Evolutionary conservation across 2,113 vertebrate genomes (phyloP).

Genomic region (Pedetes capensis): DNA sequence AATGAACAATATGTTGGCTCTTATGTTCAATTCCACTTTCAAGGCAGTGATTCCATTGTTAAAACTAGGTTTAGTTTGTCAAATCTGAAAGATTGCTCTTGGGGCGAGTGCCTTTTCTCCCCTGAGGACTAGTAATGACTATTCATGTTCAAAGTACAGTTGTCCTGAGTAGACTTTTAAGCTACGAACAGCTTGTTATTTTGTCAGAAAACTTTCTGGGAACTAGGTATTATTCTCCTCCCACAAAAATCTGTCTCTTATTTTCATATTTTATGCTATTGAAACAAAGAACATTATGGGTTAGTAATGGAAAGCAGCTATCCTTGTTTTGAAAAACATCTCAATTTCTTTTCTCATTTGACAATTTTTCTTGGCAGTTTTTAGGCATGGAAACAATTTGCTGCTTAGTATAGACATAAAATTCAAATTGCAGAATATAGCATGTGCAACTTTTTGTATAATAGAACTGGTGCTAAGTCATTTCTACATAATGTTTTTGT

Average conservation of each 20-base stretch:
- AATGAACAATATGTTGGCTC: conserved; percentile 26
- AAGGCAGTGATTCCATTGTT: conserved; percentile 45
- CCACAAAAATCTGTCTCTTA: conserved; percentile 18
- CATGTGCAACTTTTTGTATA: conserved; percentile 36
- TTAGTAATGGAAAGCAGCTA: conserved; percentile 52
- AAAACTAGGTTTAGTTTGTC: conserved; percentile 56
- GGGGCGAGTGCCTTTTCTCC: conserved; percentile 78
- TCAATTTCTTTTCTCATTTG: conserved; percentile 55
- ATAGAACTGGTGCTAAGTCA: conserved; percentile 64
- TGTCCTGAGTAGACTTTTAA: conserved; percentile 70
- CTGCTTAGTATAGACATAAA: conserved; percentile 46
- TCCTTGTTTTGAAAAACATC: conserved; percentile 18
- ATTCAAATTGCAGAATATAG: conserved; percentile 26
- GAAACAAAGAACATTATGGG: conserved; percentile 36
- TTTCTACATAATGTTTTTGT: conserved; percentile 59
- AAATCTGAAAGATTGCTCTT: conserved; percentile 46
- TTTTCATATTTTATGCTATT: conserved; percentile 69
- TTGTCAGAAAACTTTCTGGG: conserved; percentile 48
- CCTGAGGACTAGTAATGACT: conserved; percentile 55
- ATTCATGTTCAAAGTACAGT: conserved; percentile 72
- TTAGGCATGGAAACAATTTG: conserved; percentile 61
- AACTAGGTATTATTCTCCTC: conserved; percentile 44
- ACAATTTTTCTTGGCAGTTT: conserved; percentile 66
- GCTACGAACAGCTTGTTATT: conserved; percentile 68
- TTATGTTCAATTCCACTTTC: conserved; percentile 47